Base-by-base conservation (phyloP, 2,888 invertebrate species). In the Crematogaster levior region DNA sequence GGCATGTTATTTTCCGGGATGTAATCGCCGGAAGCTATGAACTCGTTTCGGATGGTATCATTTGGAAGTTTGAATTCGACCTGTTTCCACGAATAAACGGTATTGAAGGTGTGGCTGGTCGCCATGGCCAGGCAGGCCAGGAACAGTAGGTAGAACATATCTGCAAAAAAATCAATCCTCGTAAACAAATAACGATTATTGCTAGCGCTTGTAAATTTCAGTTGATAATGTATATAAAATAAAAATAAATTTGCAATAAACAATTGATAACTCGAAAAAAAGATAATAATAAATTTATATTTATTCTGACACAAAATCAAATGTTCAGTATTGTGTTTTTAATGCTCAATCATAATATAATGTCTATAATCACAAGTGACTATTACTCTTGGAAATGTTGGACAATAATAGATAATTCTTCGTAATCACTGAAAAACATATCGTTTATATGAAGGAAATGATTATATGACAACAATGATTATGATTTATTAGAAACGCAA, bases 1-100 rank as follows among this genome's bases (percentile, higher is more conserved):
- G 97, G 97, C 6, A 97, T 95, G 90, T 96, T 97, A 93, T 96
- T 96, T 91, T 96, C 96, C 12, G 96, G 97, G 51, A 97, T 96
- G 90, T 96, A 97, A 84, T 95, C 95, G 85, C 95, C 95, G 70
- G 94, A 95, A 43, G 95, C 95, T 56, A 97, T 94, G 43, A 91
- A 90, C 9, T 88, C 84, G 40, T 90, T 82, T 70, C 90, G 90
- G 68, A 92, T 73, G 15, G 87, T 86, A 18, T 92, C 91, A 84
- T 93, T 93, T 24, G 93, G 93, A 81, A 94, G 92, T 88, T 93
- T 87, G 86, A 90, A 94, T 74, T 93, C 93, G 34, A 94, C 83
- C 81, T 90, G 87, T 53, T 91, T 91, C 94, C 94, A 94, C 3
- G 92, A 85, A 80, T 91, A 92, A 73, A 91, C 82, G 4, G 91